These are phyloP conservation scores for Thamnaconus septentrionalis DNA, from an alignment of 2,113 vertebrate genomes.

Conservation along the genomic window DNA sequence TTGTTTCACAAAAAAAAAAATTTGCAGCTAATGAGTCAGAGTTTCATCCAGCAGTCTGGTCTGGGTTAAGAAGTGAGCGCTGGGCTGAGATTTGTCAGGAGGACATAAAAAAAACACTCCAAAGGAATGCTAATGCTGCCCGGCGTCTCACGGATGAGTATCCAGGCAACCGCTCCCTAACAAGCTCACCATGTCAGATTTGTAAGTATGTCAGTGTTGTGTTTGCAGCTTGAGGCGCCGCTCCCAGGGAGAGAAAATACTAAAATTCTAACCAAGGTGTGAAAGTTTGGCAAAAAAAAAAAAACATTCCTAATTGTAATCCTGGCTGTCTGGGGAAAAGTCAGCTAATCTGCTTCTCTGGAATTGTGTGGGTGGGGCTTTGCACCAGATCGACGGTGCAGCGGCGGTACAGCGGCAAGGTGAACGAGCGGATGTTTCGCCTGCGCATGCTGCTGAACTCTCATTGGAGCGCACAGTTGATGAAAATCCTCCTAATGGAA, in stretches of 20 bases:
- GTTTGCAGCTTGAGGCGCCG: background rate
- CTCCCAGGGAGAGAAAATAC: background rate
- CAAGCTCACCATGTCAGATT: background rate
- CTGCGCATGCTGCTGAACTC: background rate
- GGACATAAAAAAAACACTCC: background rate
- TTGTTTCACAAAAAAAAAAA: background rate
- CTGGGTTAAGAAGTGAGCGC: background rate
- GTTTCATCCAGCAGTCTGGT: background rate
- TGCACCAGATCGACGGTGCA: background rate
- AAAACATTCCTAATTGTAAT: background rate
- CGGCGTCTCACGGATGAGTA: background rate
- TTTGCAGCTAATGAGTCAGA: background rate
- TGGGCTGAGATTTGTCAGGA: background rate
- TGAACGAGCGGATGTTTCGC: background rate
- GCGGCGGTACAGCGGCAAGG: background rate
- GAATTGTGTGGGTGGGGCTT: background rate
- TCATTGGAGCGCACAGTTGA: background rate
- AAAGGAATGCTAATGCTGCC: too few species aligned
- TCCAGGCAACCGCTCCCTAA: background rate
- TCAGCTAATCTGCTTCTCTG: background rate
- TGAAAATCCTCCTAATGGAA: background rate
- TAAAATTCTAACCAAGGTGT: too few species aligned
- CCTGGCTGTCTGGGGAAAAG: background rate
- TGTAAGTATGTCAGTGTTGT: background rate
- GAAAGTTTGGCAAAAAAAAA: too few species aligned